phyloP scores from a whole-genome alignment of 2,888 invertebrate genomes.

The Cantharis rustica region DNA sequence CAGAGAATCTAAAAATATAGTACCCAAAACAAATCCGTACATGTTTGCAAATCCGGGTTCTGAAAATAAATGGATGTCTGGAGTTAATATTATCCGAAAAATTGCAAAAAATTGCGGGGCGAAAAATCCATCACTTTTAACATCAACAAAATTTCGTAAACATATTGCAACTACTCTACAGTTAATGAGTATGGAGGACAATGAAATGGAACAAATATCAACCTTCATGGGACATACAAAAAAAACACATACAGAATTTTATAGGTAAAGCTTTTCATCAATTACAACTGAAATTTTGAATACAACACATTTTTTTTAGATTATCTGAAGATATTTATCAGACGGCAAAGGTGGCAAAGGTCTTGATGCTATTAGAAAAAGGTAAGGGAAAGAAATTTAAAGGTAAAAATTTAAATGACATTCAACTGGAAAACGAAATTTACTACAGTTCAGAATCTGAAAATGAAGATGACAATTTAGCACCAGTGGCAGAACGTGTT shows the following conservation, averaged over 20 bases:
- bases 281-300: neutral
- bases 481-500: too few relatives aligned
- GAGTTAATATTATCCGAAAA: constrained; percentile 12
- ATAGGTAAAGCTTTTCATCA: constrained; percentile 2
- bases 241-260: too few relatives aligned
- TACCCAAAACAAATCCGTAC: constrained; percentile 14
- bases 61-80: constrained; percentile 21
- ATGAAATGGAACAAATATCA: too few relatives aligned
- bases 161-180: constrained; percentile 36
- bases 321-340: constrained; percentile 10
- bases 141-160: constrained; percentile 23
- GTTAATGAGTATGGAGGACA: constrained; percentile 34
- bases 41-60: constrained; percentile 25
- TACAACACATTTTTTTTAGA: neutral
- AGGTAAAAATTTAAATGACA: constrained; percentile 1
- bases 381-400: too few relatives aligned
- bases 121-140: constrained; percentile 11
- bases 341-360: constrained; percentile 8
- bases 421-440: constrained; percentile 1
- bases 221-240: too few relatives aligned
- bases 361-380: too few relatives aligned
- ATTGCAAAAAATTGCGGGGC: constrained; percentile 13
- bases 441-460: constrained; percentile 4
- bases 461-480: neutral
- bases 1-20: constrained; percentile 1